Evolutionary conservation across 2,888 invertebrate species (phyloP).

Genomic region (Kryphioiulus occultus): DNA sequence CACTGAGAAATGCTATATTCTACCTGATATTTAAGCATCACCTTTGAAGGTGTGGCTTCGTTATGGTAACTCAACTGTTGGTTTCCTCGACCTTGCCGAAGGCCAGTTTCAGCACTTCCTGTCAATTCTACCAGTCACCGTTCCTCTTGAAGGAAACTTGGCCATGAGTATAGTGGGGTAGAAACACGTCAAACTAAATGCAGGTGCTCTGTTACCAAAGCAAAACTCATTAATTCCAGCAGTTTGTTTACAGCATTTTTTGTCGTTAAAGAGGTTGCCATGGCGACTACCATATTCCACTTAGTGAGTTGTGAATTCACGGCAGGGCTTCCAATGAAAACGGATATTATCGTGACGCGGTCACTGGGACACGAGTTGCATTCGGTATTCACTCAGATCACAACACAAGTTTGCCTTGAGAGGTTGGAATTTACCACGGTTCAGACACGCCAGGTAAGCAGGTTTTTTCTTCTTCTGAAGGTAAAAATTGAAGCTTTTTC

Average conservation of each 20-base stretch:
- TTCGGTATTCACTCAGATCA: background rate
- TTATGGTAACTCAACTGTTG: background rate
- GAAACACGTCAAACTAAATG: background rate
- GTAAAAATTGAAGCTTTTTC: background rate
- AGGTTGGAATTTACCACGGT: background rate
- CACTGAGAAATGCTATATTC: too few species aligned
- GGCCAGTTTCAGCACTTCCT: background rate
- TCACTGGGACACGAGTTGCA: conserved; percentile 12
- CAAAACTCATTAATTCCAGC: background rate
- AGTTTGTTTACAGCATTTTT: background rate
- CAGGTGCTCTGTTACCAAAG: background rate
- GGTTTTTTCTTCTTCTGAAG: background rate
- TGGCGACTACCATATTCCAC: background rate
- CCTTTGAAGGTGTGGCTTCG: background rate
- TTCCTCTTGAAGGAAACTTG: background rate
- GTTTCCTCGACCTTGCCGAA: background rate
- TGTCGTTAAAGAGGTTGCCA: background rate
- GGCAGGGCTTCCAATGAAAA: background rate
- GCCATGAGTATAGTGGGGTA: background rate
- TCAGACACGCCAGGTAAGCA: background rate
- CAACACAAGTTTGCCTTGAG: conserved; percentile 1
- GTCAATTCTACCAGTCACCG: background rate
- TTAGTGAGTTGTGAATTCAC: background rate
- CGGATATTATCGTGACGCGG: background rate
- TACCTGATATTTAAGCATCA: too few species aligned